Conservation (phyloP, 2,797 vertebrate genomes). For the Carcharodon carcharias region DNA sequence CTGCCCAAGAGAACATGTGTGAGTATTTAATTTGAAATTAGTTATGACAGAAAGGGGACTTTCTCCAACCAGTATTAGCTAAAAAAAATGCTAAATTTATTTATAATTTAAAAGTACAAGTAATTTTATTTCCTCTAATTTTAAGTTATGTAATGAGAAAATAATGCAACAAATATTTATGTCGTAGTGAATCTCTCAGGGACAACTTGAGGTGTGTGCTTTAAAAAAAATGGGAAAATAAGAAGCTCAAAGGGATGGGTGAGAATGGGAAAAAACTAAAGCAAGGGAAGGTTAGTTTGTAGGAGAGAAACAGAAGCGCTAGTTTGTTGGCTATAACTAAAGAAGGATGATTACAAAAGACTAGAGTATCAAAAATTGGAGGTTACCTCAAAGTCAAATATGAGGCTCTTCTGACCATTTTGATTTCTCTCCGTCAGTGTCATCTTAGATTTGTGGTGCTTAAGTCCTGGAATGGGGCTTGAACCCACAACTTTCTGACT, state of each 20-base stretch:
- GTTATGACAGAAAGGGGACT: not conserved
- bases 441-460: not conserved
- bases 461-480: not conserved
- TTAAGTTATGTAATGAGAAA: not conserved
- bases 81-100: not conserved
- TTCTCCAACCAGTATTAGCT: not conserved
- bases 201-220: not conserved
- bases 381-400: not conserved
- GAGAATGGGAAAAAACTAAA: not conserved
- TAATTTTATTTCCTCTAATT: not conserved
- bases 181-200: not conserved
- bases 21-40: not conserved
- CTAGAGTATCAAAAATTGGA: not conserved
- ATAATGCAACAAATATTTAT: not conserved
- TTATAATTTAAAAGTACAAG: not conserved
- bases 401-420: not conserved
- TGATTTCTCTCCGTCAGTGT: not conserved
- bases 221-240: not conserved
- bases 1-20: no score
- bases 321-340: not conserved
- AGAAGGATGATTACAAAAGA: not conserved
- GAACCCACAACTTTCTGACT: not conserved
- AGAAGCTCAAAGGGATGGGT: not conserved
- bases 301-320: not conserved
- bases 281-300: not conserved